These are phyloP conservation scores for Eonycteris spelaea DNA, from an alignment of 2,113 vertebrate species.

Conservation along the genomic window DNA sequence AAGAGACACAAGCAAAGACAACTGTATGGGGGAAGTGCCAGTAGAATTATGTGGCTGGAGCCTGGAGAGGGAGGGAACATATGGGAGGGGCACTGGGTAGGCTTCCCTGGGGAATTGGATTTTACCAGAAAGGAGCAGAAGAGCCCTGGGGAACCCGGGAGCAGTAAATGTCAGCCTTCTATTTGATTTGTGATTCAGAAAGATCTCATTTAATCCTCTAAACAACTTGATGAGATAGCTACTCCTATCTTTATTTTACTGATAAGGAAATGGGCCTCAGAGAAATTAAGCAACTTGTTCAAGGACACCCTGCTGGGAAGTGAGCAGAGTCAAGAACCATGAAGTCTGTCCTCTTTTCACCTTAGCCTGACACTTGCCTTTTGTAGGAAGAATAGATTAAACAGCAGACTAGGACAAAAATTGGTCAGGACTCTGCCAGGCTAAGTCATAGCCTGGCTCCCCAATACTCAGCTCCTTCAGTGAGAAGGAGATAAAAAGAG, in stretches of 20 bases:
- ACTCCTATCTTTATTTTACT: conserved; percentile 21
- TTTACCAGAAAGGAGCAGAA: neutral
- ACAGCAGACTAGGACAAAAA: neutral
- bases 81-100: neutral
- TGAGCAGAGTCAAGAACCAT: neutral
- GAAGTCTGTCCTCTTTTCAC: neutral
- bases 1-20: neutral
- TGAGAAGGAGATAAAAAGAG: neutral
- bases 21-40: accelerated
- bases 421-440: neutral
- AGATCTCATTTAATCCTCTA: conserved; percentile 41
- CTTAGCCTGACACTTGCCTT: neutral
- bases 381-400: neutral
- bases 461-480: neutral
- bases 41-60: neutral
- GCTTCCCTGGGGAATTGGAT: neutral
- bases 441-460: neutral
- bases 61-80: neutral
- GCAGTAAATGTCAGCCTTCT: neutral
- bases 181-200: neutral
- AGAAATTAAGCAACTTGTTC: neutral
- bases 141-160: neutral
- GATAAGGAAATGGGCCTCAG: conserved; percentile 19
- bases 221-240: conserved; percentile 24
- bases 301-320: neutral